Conservation (phyloP, 2,888 invertebrate genomes). For the Conistra vaccinii region DNA sequence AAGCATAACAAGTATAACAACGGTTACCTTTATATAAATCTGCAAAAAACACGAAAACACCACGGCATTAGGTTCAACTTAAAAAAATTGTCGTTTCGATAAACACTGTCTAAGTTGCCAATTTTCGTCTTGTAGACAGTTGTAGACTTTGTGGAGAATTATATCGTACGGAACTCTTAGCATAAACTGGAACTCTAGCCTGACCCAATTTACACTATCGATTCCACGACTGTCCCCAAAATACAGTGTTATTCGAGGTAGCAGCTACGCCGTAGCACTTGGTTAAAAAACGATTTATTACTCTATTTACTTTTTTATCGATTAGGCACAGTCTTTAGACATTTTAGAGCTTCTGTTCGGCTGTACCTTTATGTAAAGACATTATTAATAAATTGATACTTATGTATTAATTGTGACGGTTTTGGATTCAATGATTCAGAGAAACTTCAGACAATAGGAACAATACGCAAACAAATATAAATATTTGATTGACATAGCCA, state of each 20-base stretch:
- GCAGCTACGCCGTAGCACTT: neutral
- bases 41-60: neutral
- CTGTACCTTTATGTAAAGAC: neutral
- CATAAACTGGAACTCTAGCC: constrained; percentile 4
- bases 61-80: neutral
- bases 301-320: constrained; percentile 1
- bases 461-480: too few species aligned
- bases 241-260: constrained; percentile 27
- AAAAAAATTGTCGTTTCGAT: neutral
- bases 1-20: too few species aligned
- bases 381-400: too few species aligned
- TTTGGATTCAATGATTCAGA: neutral
- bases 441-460: neutral
- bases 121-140: neutral
- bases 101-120: neutral
- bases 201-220: constrained; percentile 44
- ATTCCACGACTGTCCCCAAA: constrained; percentile 32
- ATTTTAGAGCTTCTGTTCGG: neutral
- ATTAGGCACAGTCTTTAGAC: neutral
- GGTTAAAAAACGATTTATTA: constrained; percentile 24
- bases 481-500: too few species aligned
- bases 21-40: neutral
- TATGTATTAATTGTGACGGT: too few species aligned
- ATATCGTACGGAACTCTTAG: constrained; percentile 26
- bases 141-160: neutral